Evolutionary conservation across 2,797 vertebrate genomes (phyloP).

Genomic region (Myotis vivesi): DNA sequence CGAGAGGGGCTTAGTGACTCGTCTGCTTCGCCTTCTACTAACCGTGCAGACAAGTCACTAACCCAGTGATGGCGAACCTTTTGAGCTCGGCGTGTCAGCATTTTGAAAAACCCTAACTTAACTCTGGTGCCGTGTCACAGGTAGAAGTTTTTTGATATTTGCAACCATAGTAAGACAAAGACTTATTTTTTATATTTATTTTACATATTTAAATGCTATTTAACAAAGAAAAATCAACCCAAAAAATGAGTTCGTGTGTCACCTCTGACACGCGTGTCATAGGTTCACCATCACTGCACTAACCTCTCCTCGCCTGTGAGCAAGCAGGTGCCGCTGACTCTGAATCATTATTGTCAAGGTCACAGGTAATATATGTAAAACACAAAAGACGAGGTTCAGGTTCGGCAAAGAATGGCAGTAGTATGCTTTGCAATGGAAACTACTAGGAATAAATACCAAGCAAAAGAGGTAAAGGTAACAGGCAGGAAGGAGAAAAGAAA

Average conservation of each 20-base stretch:
- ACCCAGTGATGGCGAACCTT: not conserved
- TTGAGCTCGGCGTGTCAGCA: too few species aligned
- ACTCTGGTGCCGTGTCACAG: too few species aligned
- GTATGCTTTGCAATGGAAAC: not conserved
- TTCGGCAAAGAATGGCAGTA: not conserved
- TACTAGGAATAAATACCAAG: not conserved
- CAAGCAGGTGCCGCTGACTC: not conserved
- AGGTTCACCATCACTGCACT: too few species aligned
- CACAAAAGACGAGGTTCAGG: rapidly evolving
- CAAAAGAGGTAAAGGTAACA: not conserved
- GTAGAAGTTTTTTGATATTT: too few species aligned
- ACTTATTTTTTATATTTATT: too few species aligned
- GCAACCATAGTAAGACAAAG: too few species aligned
- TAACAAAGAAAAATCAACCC: too few species aligned
- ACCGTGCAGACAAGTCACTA: not conserved
- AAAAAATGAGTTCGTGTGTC: too few species aligned
- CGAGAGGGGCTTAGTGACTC: not conserved
- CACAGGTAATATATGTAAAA: not conserved
- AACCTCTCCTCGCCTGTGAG: not conserved
- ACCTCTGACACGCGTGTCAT: too few species aligned
- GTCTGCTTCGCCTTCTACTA: not conserved
- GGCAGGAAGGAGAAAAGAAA: not conserved
- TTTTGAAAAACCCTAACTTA: too few species aligned
- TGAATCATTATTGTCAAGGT: not conserved
- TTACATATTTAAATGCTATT: too few species aligned